Conservation (phyloP, 2,888 invertebrate species). For the Epistrophe grossulariae region DNA sequence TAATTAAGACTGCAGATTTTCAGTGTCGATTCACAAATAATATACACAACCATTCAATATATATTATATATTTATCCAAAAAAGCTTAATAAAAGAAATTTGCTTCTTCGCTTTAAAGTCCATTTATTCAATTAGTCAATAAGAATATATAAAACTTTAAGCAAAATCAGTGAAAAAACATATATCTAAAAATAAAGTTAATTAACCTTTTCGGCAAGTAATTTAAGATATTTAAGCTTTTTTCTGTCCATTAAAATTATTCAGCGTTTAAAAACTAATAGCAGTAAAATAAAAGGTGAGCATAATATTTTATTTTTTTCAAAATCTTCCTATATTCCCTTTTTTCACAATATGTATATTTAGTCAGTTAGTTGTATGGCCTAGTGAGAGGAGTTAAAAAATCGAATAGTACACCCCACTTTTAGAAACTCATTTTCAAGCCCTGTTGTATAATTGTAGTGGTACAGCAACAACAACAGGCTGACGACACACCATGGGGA, state of each 20-base stretch:
- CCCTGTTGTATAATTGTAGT: constrained; percentile 36
- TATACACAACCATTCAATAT: constrained; percentile 63
- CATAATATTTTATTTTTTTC: background rate
- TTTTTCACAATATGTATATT: background rate
- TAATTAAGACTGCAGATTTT: constrained; percentile 74
- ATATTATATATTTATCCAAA: constrained; percentile 59
- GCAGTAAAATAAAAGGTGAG: constrained; percentile 64
- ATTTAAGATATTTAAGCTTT: constrained; percentile 76
- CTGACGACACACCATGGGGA: constrained; percentile 36
- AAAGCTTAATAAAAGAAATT: constrained; percentile 59
- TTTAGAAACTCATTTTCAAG: constrained; percentile 49
- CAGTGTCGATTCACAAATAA: constrained; percentile 66
- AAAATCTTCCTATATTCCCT: constrained; percentile 4
- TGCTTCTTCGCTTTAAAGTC: constrained; percentile 77
- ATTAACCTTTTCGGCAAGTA: constrained; percentile 60
- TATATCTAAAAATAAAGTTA: constrained; percentile 38
- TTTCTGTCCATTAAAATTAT: constrained; percentile 78
- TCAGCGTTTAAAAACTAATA: constrained; percentile 16
- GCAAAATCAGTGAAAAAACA: constrained; percentile 49
- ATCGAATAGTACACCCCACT: constrained; percentile 77
- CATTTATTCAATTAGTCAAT: constrained; percentile 79
- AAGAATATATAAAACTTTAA: constrained; percentile 74
- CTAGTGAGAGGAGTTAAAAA: constrained; percentile 72
- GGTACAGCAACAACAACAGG: constrained; percentile 49
- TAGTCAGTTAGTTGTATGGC: constrained; percentile 26